These are phyloP conservation scores for Puffinus mauretanicus DNA, from an alignment of 2,113 vertebrate species.

Conservation along the genomic window DNA sequence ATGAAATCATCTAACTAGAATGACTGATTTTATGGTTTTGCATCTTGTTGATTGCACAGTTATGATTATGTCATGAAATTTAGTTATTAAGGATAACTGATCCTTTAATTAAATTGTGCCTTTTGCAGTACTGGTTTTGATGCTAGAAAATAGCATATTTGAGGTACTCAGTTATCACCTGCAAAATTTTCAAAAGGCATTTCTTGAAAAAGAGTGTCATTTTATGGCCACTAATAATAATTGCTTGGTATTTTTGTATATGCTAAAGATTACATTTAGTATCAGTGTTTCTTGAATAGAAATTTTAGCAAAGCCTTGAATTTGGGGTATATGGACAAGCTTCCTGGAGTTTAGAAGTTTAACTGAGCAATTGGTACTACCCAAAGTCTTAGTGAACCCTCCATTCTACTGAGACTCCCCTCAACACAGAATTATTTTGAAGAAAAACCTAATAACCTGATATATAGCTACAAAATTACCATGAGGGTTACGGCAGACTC, in stretches of 20 bases:
- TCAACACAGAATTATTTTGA: background rate
- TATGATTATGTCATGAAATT: background rate
- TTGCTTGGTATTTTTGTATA: background rate
- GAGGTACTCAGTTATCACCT: background rate
- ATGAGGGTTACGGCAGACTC: background rate
- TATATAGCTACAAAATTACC: background rate
- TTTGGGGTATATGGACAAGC: background rate
- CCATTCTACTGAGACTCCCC: background rate
- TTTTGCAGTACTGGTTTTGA: background rate
- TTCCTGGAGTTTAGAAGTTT: background rate
- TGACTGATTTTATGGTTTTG: background rate
- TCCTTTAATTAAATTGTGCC: background rate
- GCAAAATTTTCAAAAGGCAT: background rate
- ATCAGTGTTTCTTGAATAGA: background rate
- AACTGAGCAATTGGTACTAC: background rate
- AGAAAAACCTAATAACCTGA: background rate
- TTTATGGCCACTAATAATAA: background rate
- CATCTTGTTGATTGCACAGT: background rate
- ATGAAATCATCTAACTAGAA: background rate
- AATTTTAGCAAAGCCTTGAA: background rate
- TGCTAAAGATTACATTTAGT: background rate
- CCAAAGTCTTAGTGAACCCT: background rate
- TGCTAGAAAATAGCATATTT: background rate
- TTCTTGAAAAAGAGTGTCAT: background rate
- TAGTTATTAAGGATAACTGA: background rate